These are phyloP conservation scores for Gobio occitaniae DNA, from an alignment of 2,797 vertebrate species.

Conservation along the genomic window DNA sequence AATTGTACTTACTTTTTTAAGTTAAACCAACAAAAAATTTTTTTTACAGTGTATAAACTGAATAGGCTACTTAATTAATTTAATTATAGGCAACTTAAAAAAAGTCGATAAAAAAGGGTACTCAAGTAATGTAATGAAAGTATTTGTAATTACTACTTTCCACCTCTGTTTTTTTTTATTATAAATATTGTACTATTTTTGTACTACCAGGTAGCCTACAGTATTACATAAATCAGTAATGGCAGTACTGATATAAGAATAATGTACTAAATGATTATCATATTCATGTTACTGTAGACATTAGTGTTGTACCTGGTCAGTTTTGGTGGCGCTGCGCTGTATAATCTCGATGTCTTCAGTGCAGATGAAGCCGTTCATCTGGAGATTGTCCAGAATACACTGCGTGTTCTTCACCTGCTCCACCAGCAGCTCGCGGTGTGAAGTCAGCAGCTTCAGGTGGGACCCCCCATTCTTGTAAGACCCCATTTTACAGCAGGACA, in stretches of 20 bases:
- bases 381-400: conserved; percentile 91
- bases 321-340: conserved; percentile 80
- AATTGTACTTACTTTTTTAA: too few species aligned
- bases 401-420: conserved; percentile 81
- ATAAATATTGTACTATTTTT: background rate
- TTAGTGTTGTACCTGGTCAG: conserved; percentile 81
- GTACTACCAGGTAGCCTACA: background rate
- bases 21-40: too few species aligned
- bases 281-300: too few species aligned
- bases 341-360: conserved; percentile 89
- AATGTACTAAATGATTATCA: background rate
- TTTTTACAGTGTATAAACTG: too few species aligned
- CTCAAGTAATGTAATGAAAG: background rate
- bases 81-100: too few species aligned
- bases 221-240: background rate
- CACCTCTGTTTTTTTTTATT: background rate
- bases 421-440: conserved; percentile 86
- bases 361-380: conserved; percentile 83
- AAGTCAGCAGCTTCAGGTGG: conserved; percentile 75
- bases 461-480: conserved; percentile 7
- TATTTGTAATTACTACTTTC: background rate
- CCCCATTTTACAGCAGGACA: background rate
- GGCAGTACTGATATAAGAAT: background rate
- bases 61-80: too few species aligned
- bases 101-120: background rate